phyloP scores from a whole-genome alignment of 2,113 vertebrate species.

The Riparia riparia region DNA sequence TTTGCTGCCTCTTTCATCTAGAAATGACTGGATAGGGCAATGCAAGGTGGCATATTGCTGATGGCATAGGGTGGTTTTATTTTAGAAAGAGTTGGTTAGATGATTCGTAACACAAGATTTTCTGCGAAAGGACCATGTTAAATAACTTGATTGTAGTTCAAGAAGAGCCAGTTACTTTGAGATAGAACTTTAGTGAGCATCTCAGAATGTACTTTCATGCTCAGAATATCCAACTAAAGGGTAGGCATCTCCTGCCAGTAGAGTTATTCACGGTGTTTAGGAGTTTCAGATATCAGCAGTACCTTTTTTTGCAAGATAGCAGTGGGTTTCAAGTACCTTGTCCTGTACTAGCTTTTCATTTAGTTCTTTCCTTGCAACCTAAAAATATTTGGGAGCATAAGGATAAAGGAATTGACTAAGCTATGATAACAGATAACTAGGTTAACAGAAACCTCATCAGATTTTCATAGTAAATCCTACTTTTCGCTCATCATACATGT shows the following conservation, averaged over 20 bases:
- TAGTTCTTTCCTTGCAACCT: not conserved
- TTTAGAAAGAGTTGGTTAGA: not conserved
- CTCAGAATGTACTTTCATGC: not conserved
- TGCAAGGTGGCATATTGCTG: not conserved
- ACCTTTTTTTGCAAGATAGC: not conserved
- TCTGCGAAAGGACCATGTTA: not conserved
- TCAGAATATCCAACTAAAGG: not conserved
- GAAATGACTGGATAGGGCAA: not conserved
- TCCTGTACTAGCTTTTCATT: not conserved
- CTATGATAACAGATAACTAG: not conserved
- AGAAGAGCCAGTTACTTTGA: not conserved
- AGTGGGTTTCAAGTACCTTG: not conserved
- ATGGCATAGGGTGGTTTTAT: not conserved
- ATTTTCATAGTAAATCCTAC: not conserved
- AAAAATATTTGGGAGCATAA: not conserved
- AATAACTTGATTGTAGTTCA: not conserved
- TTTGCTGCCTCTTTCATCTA: not conserved
- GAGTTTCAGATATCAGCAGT: not conserved
- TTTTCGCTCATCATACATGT: not conserved
- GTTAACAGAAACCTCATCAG: not conserved
- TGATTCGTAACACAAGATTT: not conserved
- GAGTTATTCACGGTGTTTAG: not conserved
- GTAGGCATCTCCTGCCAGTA: not conserved
- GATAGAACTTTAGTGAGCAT: not conserved
- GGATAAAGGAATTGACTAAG: not conserved